Evolutionary conservation across 2,113 vertebrate genomes (phyloP).

Genomic region (Myiozetetes cayanensis): DNA sequence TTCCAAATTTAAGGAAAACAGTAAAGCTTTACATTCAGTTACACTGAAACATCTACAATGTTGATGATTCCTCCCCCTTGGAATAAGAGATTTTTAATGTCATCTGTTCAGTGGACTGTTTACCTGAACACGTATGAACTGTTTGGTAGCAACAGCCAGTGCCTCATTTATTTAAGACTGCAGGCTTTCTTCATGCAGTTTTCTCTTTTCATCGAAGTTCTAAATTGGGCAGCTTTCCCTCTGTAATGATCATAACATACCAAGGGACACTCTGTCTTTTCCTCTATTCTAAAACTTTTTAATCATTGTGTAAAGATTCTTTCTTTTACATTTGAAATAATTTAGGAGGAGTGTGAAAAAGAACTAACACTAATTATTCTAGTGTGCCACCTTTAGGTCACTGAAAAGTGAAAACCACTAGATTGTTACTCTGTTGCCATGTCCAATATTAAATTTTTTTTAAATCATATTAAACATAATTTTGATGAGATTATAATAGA

Average conservation of each 20-base stretch:
- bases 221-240: background rate
- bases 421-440: background rate
- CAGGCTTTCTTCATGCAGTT: background rate
- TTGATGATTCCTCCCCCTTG: background rate
- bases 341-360: background rate
- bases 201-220: background rate
- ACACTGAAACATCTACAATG: background rate
- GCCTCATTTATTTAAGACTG: background rate
- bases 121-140: background rate
- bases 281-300: background rate
- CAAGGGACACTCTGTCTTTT: background rate
- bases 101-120: background rate
- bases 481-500: background rate
- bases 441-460: background rate
- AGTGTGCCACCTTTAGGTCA: conserved; percentile 22
- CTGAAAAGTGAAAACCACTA: background rate
- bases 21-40: background rate
- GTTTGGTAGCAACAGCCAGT: background rate
- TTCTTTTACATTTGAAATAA: background rate
- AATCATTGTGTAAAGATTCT: background rate
- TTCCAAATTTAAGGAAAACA: background rate
- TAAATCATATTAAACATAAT: background rate
- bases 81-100: background rate
- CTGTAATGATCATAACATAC: background rate
- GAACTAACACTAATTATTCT: background rate